Conservation (phyloP, 2,888 invertebrate genomes). For the Alitta virens region DNA sequence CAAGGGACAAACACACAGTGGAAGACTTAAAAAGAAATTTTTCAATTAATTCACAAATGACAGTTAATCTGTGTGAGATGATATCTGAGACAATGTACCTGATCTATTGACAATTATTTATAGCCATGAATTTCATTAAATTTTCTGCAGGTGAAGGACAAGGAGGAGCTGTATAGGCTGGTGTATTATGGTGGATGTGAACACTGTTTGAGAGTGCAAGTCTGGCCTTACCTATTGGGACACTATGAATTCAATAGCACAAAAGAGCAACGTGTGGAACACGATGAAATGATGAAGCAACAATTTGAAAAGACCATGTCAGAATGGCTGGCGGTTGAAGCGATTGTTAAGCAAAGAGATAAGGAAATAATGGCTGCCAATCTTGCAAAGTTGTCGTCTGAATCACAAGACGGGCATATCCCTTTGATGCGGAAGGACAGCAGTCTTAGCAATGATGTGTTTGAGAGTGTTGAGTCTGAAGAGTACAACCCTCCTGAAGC, state of each 20-base stretch:
- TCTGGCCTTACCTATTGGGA: constrained; percentile 86
- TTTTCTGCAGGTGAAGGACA: constrained; percentile 34
- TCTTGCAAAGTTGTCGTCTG: constrained; percentile 79
- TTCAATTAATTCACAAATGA: too few relatives aligned
- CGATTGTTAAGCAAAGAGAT: constrained; percentile 68
- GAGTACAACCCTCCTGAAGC: constrained; percentile 32
- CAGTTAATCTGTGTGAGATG: too few relatives aligned
- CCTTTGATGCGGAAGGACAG: constrained; percentile 56
- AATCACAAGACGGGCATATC: constrained; percentile 53
- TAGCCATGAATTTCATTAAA: too few relatives aligned
- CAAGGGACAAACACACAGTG: too few relatives aligned
- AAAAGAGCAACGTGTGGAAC: constrained; percentile 40
- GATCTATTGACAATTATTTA: too few relatives aligned
- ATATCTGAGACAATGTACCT: too few relatives aligned
- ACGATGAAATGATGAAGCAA: constrained; percentile 62
- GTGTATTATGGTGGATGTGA: constrained; percentile 86
- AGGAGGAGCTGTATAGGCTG: constrained; percentile 74
- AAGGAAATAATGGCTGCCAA: constrained; percentile 74
- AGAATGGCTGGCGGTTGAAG: constrained; percentile 93
- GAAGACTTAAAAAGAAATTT: too few relatives aligned
- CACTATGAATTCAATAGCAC: constrained; percentile 75
- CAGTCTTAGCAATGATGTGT: constrained; percentile 60
- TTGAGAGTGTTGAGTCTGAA: constrained; percentile 54
- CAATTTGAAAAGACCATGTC: constrained; percentile 89
- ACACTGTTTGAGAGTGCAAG: constrained; percentile 63